Base-by-base conservation (phyloP, 2,113 vertebrate genomes). In the Pomatostomus ruficeps region DNA sequence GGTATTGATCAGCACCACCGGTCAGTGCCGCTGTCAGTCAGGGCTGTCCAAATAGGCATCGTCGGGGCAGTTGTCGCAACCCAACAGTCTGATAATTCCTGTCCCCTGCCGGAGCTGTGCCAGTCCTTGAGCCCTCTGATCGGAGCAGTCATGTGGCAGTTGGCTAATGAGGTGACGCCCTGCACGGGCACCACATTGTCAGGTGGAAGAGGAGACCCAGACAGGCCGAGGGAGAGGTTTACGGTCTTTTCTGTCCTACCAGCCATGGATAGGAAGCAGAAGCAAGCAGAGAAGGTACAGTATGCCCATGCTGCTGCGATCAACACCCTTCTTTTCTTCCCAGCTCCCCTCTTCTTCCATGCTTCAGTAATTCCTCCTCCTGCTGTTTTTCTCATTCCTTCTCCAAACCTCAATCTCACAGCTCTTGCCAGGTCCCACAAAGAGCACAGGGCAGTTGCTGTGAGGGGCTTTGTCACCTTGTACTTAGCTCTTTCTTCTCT, bases 231-330 rank as follows among this genome's bases (percentile, higher is more conserved):
- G 95, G 91, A 96, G 97, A 97, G 97, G 48, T 84, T 93, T 94
- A 62, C 89, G n/a, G 82, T 73, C 92, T 83, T 75, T 91, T 89
- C 96, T 94, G 96, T 85, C 91, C 93, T 82, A 66, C 92, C 94
- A 91, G 92, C 96, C 96, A 97, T 98, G 98, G 94, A 97, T 82
- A 96, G 97, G 62, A 95, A 94, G 96, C 95, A 95, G 91, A 71
- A 92, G 89, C 93, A 97, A 93, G 77, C 81, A 72, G 42, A 97
- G 93, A 88, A 98, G 98, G 98, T 98, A 98, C 20, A 86, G 96
- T 97, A 96, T 81, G 52, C 52, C 76, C 65, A 49, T 13, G 1
- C 59, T 75, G 62, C 89, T 83, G 18, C 4, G 5, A 73, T 86
- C 91, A 92, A 88, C 38, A 48, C 10, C 55, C 48, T 91, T 59